These are phyloP conservation scores for Pterostichus niger DNA, from an alignment of 2,888 invertebrate species.

Conservation along the genomic window DNA sequence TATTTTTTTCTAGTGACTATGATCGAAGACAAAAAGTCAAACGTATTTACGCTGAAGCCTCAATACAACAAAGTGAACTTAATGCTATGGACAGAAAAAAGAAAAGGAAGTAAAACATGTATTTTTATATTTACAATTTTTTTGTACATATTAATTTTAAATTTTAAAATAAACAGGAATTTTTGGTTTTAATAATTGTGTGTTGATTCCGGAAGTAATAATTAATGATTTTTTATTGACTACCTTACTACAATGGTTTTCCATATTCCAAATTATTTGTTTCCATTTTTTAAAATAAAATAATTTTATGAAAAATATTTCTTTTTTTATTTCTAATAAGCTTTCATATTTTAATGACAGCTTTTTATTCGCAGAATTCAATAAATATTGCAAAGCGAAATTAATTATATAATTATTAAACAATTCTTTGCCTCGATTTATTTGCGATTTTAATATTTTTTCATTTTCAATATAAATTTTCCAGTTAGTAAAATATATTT, in stretches of 20 bases:
- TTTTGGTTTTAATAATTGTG: conserved; percentile 71
- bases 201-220: conserved; percentile 61
- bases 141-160: conserved; percentile 68
- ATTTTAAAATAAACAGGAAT: conserved; percentile 69
- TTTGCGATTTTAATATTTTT: conserved; percentile 67
- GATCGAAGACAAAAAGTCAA: conserved; percentile 91
- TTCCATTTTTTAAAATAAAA: conserved; percentile 72
- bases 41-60: conserved; percentile 89
- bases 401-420: conserved; percentile 70
- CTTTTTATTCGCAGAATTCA: conserved; percentile 69
- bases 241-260: conserved; percentile 9
- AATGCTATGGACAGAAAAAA: conserved; percentile 85
- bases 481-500: conserved; percentile 66
- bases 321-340: conserved; percentile 67
- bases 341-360: conserved; percentile 68
- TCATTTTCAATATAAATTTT: conserved; percentile 67
- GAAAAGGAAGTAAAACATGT: conserved; percentile 71
- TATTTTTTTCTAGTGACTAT: conserved; percentile 83
- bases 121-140: conserved; percentile 69
- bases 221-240: not conserved
- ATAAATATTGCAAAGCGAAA: conserved; percentile 70
- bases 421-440: conserved; percentile 70
- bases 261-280: conserved; percentile 68
- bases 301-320: conserved; percentile 70
- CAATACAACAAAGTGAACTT: conserved; percentile 90